Conservation (phyloP, 2,888 invertebrate genomes). For the Dicyrtomina minuta region DNA sequence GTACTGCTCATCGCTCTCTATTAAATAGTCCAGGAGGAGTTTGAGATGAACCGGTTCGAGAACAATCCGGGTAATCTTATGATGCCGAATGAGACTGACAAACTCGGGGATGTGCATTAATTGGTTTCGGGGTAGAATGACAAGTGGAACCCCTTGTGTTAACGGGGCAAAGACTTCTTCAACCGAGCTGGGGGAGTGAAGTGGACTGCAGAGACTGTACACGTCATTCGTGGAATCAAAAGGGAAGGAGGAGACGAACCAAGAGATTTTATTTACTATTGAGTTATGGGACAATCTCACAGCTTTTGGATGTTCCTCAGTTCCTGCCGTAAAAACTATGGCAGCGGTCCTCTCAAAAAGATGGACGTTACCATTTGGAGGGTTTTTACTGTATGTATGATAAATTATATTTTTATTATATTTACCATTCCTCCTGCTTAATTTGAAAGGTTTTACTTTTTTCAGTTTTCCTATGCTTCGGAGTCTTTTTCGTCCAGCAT, state of each 20-base stretch:
- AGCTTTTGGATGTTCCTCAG: background rate
- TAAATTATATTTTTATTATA: no score
- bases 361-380: no score
- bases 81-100: background rate
- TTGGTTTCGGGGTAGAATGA: background rate
- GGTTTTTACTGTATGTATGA: no score
- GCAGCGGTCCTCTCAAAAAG: no score
- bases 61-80: conserved; percentile 25
- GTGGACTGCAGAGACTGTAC: background rate
- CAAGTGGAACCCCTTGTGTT: background rate
- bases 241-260: background rate
- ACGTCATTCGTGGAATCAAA: background rate
- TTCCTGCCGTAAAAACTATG: no score
- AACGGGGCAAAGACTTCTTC: conserved; percentile 37
- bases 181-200: conserved; percentile 77
- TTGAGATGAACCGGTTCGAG: conserved; percentile 14
- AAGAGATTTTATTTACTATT: background rate
- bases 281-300: background rate
- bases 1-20: background rate
- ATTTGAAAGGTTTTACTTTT: background rate
- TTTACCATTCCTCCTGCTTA: no score
- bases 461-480: background rate
- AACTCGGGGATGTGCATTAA: background rate
- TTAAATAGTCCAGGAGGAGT: background rate
- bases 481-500: no score